A percentile compares a stretch with the other conserved stretches of the same genome.
Evolutionary conservation across 2,113 vertebrate genomes (phyloP).

Genomic region (Sarotherodon lohbergeri): DNA sequence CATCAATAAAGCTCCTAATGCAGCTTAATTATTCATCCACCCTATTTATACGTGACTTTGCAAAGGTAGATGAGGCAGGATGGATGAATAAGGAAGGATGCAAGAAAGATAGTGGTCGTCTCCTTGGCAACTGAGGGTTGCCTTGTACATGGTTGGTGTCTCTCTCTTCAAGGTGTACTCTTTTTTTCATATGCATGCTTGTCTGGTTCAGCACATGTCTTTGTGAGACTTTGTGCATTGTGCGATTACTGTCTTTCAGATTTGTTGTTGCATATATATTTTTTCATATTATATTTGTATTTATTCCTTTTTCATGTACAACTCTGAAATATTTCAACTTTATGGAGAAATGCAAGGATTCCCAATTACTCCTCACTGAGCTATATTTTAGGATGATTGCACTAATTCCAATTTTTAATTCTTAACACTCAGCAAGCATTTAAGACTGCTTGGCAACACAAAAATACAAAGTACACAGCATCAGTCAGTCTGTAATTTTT

Average conservation of each 20-base stretch:
- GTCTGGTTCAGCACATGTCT: not conserved
- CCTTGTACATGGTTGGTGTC: not conserved
- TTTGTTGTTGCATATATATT: not conserved
- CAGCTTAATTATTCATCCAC: conserved; percentile 17
- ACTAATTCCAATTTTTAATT: not conserved
- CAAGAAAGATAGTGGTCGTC: not conserved
- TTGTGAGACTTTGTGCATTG: not conserved
- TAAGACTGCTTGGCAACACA: not conserved
- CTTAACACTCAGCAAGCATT: not conserved
- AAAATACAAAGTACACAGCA: not conserved
- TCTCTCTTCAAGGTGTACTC: not conserved
- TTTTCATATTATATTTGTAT: not conserved
- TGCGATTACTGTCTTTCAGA: not conserved
- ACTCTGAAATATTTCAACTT: not conserved
- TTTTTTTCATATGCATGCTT: not conserved
- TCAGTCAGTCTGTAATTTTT: not conserved
- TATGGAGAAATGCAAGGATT: not conserved
- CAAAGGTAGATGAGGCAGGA: not conserved
- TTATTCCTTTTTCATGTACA: not conserved
- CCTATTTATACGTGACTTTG: not conserved
- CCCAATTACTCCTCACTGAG: not conserved
- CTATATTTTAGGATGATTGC: not conserved
- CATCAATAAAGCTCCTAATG: conserved; percentile 26
- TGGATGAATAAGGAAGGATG: not conserved
- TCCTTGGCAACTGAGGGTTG: conserved; percentile 29